Evolutionary conservation across 2,797 vertebrate genomes (phyloP).

Genomic region (Vireo griseus): DNA sequence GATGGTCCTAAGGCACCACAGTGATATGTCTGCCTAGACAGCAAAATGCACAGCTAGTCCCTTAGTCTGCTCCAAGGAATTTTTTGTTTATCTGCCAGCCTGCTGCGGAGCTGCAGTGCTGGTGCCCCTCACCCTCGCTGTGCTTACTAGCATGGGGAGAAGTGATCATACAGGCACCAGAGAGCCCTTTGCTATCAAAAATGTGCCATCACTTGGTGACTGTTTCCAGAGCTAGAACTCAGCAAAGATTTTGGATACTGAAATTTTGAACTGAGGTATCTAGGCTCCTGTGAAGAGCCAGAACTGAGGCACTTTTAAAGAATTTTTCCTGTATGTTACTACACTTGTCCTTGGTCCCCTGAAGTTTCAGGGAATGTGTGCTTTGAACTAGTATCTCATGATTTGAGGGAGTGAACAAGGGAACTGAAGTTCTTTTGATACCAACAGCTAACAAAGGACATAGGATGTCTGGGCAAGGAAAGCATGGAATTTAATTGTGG

Average conservation of each 20-base stretch:
- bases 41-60: background rate
- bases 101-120: background rate
- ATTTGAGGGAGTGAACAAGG: background rate
- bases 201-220: background rate
- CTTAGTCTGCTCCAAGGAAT: background rate
- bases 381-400: background rate
- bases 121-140: rapidly evolving
- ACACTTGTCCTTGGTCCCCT: background rate
- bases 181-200: background rate
- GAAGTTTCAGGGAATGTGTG: background rate
- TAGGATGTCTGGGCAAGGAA: background rate
- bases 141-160: background rate
- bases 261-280: background rate
- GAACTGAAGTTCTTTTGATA: background rate
- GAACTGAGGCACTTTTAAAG: background rate
- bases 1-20: background rate
- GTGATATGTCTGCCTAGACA: background rate
- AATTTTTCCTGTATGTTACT: background rate
- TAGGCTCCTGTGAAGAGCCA: background rate
- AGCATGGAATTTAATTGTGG: background rate
- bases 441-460: background rate
- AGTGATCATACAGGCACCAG: background rate
- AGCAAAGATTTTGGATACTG: background rate
- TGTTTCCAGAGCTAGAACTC: background rate
- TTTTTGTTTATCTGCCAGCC: background rate